Conservation (phyloP, 1,140 invertebrate genomes). For the Hestina assimilis region DNA sequence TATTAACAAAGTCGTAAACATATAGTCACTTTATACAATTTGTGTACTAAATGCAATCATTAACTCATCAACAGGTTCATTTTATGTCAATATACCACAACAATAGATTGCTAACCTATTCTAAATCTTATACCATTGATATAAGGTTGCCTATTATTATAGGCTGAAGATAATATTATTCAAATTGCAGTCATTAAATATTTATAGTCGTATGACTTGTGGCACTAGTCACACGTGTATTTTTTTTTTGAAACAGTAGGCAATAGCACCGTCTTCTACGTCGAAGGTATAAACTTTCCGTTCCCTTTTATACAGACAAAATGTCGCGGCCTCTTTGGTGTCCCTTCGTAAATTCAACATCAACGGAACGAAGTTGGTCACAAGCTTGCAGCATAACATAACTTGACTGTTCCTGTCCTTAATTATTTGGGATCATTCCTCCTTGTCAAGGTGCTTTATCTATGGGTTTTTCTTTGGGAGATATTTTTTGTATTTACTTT, state of each 20-base stretch:
- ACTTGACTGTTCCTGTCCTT: too few relatives aligned
- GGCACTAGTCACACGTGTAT: background rate
- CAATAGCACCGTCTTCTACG: too few relatives aligned
- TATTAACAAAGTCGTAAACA: background rate
- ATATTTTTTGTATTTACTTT: too few relatives aligned
- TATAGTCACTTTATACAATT: slow-evolving; percentile 2
- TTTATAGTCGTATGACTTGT: slow-evolving; percentile 1
- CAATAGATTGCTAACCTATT: background rate
- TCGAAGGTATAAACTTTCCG: too few relatives aligned
- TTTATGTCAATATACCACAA: slow-evolving; percentile 4
- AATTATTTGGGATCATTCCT: too few relatives aligned
- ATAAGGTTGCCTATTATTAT: background rate
- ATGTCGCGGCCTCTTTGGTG: too few relatives aligned
- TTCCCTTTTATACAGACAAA: too few relatives aligned
- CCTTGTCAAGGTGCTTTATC: too few relatives aligned
- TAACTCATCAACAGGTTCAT: slow-evolving; percentile 11
- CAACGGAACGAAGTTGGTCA: too few relatives aligned
- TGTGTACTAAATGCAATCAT: slow-evolving; percentile 15
- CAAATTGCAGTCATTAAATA: background rate
- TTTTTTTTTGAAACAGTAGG: background rate
- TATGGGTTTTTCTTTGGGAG: too few relatives aligned
- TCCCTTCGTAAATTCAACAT: too few relatives aligned
- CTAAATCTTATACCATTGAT: background rate
- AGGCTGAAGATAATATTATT: background rate
- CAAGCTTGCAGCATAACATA: too few relatives aligned